A percentile compares a stretch with the other conserved stretches of the same genome.
Evolutionary conservation across 1,140 invertebrate genomes (phyloP).

Genomic region (Cydia pomonella): DNA sequence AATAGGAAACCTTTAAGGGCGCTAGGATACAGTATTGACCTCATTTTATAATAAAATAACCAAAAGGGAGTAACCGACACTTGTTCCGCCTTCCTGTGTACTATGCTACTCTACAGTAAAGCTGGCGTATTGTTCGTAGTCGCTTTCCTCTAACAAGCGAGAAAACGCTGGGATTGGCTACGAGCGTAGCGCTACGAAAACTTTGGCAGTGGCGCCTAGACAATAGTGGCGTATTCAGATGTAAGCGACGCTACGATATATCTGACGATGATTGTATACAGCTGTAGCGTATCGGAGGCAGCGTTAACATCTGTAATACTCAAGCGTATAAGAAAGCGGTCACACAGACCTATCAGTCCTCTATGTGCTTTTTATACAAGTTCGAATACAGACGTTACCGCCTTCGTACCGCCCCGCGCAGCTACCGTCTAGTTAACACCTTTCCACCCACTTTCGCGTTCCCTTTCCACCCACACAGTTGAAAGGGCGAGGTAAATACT

Average conservation of each 20-base stretch:
- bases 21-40: conserved; percentile 4
- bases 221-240: too few relatives aligned
- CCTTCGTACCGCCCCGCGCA: not conserved
- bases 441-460: not conserved
- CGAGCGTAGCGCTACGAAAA: too few relatives aligned
- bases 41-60: not conserved
- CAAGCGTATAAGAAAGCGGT: not conserved
- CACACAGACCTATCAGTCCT: not conserved
- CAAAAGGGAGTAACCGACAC: not conserved
- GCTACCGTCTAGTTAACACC: conserved; percentile 6
- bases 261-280: not conserved
- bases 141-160: too few relatives aligned
- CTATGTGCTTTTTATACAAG: not conserved
- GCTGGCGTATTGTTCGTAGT: too few relatives aligned
- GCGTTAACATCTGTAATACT: not conserved
- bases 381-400: not conserved
- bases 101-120: not conserved
- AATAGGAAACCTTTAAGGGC: not conserved
- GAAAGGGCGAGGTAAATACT: not conserved
- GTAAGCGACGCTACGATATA: not conserved
- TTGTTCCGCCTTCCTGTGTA: not conserved
- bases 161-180: too few relatives aligned
- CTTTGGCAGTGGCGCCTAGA: too few relatives aligned
- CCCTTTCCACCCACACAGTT: conserved; percentile 1
- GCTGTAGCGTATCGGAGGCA: too few relatives aligned